These are phyloP conservation scores for Megaustenia siamemsis DNA, from an alignment of 2,888 invertebrate genomes.

Conservation along the genomic window DNA sequence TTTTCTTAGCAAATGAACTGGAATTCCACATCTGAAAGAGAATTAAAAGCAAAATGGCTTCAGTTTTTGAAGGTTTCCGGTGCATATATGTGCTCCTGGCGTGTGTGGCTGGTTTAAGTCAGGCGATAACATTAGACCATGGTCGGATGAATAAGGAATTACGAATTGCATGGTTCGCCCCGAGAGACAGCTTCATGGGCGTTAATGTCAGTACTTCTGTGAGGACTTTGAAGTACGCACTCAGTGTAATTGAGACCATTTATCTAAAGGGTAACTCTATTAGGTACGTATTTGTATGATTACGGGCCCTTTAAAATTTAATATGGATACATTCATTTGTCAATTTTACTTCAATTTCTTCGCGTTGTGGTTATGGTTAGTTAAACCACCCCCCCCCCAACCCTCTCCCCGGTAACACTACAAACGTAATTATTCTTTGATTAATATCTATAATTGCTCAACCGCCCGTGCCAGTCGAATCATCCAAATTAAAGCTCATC, in stretches of 20 bases:
- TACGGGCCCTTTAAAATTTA: too few relatives aligned
- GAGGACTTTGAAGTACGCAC: conserved; percentile 38
- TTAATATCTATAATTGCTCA: too few relatives aligned
- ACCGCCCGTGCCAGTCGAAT: too few relatives aligned
- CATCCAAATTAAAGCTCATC: too few relatives aligned
- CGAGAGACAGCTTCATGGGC: conserved; percentile 11
- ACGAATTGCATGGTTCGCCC: conserved; percentile 52
- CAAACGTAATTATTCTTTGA: too few relatives aligned
- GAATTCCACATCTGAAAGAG: too few relatives aligned
- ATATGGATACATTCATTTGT: too few relatives aligned
- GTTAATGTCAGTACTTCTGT: conserved; percentile 36
- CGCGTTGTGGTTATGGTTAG: too few relatives aligned
- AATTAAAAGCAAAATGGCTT: neutral
- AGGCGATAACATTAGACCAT: neutral
- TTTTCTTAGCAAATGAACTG: too few relatives aligned
- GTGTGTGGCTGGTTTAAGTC: neutral
- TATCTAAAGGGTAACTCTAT: neutral
- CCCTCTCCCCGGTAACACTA: too few relatives aligned
- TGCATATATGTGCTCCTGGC: neutral
- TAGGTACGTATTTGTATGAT: too few relatives aligned
- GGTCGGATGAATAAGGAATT: neutral
- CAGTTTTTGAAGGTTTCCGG: neutral
- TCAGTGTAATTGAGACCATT: neutral
- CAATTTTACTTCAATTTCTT: neutral
- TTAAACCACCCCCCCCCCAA: too few relatives aligned